Evolutionary conservation across 30 jellyfish, hydroid and myxozoan species (phyloP).

Genomic region (Mastigias papua): DNA sequence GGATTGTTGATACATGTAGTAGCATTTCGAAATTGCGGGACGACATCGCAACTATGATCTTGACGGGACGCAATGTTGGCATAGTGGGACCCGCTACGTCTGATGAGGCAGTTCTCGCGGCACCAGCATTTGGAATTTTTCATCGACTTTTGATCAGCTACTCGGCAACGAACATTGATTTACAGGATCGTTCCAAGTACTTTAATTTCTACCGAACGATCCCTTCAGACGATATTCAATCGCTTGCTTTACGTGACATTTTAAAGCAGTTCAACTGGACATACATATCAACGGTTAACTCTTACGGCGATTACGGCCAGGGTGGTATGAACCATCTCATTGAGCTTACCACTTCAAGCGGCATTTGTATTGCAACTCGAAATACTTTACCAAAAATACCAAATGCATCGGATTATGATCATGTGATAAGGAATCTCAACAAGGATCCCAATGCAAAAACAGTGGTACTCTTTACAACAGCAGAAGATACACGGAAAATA

Average conservation of each 20-base stretch:
- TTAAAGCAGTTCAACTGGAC: conserved; percentile 68
- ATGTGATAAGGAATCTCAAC: conserved; percentile 11
- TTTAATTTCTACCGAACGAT: conserved; percentile 73
- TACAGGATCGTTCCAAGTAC: conserved; percentile 45
- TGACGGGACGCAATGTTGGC: conserved; percentile 16
- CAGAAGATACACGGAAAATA: conserved; percentile 37
- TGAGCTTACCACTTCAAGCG: background rate
- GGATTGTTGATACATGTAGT: conserved; percentile 68
- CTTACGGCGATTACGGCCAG: conserved; percentile 68
- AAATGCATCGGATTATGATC: conserved; percentile 34
- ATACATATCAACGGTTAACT: conserved; percentile 60
- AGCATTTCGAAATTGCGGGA: conserved; percentile 19
- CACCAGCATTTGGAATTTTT: conserved; percentile 44
- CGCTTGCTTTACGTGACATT: conserved; percentile 31
- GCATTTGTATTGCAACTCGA: conserved; percentile 62
- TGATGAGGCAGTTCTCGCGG: conserved; percentile 50
- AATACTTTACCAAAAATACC: conserved; percentile 33
- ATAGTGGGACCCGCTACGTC: conserved; percentile 76
- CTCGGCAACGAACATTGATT: conserved; percentile 71
- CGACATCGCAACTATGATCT: conserved; percentile 3
- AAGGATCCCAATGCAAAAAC: conserved; percentile 36
- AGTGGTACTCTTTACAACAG: conserved; percentile 53
- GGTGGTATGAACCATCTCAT: conserved; percentile 40
- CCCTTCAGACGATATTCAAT: conserved; percentile 65
- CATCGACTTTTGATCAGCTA: conserved; percentile 48